Evolutionary conservation across 1,140 invertebrate species (phyloP).

Genomic region (Megalonaias nervosa): DNA sequence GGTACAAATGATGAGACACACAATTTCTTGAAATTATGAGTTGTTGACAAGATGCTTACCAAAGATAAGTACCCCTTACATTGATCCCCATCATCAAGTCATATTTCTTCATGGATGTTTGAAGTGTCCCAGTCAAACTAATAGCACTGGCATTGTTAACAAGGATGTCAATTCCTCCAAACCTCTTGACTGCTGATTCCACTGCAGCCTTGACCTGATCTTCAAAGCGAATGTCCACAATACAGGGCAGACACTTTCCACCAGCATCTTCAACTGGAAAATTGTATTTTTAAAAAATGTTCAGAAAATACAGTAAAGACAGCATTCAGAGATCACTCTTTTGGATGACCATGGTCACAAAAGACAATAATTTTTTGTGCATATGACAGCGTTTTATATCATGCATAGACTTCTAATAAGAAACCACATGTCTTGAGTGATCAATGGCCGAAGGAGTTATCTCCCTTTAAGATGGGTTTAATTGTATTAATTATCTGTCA

Average conservation of each 20-base stretch:
- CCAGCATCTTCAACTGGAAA: slow-evolving; percentile 89
- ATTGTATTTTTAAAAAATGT: not conserved
- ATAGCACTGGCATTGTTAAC: slow-evolving; percentile 99
- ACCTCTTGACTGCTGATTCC: slow-evolving; percentile 88
- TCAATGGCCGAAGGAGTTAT: no score
- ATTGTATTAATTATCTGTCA: no score
- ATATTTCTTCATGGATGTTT: slow-evolving; percentile 91
- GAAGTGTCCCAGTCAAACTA: slow-evolving; percentile 86
- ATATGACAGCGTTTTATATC: no score
- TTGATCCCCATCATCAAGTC: slow-evolving; percentile 73
- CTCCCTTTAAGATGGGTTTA: no score
- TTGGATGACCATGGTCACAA: no score
- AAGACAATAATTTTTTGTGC: no score
- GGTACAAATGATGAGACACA: no score
- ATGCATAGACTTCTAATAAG: no score
- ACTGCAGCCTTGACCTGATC: slow-evolving; percentile 83
- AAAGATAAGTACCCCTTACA: slow-evolving; percentile 71
- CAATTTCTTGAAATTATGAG: no score
- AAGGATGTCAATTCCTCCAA: slow-evolving; percentile 95
- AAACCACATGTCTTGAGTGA: no score
- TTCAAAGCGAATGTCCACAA: slow-evolving; percentile 92
- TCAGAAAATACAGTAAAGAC: no score
- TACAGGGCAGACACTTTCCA: slow-evolving; percentile 91
- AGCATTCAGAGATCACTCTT: no score
- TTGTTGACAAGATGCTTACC: slow-evolving; percentile 45